Percentiles rank a stretch among this genome's conserved stretches.
These are phyloP conservation scores for Cinara cedri DNA, from an alignment of 2,888 invertebrate genomes.

Conservation along the genomic window DNA sequence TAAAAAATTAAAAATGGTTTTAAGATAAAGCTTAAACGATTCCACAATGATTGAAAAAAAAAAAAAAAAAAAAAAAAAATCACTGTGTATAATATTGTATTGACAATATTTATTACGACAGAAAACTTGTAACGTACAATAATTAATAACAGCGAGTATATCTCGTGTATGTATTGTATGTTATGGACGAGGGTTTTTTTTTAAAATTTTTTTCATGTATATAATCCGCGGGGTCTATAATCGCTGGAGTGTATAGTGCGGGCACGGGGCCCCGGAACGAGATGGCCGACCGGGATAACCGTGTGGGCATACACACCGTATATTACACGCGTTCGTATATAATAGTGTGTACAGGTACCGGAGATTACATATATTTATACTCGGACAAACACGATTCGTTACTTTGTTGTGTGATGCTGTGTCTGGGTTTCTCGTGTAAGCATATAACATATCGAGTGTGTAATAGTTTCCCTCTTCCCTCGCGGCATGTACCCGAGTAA, in stretches of 20 bases:
- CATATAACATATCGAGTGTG: not conserved
- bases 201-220: not conserved
- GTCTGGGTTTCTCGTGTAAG: not conserved
- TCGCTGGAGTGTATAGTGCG: not conserved
- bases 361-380: not conserved
- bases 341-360: not conserved
- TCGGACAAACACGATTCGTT: constrained; percentile 24
- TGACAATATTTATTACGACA: too few species aligned
- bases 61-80: too few species aligned
- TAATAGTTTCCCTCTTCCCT: constrained; percentile 1
- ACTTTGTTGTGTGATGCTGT: constrained; percentile 5
- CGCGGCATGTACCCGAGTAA: not conserved
- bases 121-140: too few species aligned
- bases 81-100: too few species aligned
- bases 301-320: constrained; percentile 24
- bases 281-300: constrained; percentile 44
- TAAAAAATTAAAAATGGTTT: too few species aligned
- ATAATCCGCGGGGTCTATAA: constrained; percentile 32
- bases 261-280: not conserved
- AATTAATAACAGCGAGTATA: too few species aligned
- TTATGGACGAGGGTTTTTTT: too few species aligned
- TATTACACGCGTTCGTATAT: too few species aligned
- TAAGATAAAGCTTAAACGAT: too few species aligned
- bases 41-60: too few species aligned
- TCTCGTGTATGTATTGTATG: too few species aligned